Evolutionary conservation across 2,113 vertebrate genomes (phyloP).

Genomic region (Nesospiza acunhae): DNA sequence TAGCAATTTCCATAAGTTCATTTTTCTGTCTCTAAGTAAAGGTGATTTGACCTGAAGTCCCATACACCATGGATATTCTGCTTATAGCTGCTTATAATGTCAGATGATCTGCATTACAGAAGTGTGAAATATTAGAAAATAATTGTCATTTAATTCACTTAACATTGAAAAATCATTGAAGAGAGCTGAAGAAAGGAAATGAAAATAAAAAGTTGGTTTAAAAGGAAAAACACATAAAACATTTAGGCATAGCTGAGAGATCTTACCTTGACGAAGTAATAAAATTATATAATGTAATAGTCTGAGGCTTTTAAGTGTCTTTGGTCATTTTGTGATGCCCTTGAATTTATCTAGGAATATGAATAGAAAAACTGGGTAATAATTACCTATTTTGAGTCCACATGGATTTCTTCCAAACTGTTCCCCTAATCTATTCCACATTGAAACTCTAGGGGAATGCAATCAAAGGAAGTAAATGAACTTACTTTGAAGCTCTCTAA

Average conservation of each 20-base stretch:
- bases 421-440: neutral
- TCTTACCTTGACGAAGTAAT: neutral
- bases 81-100: neutral
- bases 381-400: neutral
- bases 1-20: neutral
- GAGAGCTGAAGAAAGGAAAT: neutral
- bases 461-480: constrained; percentile 30
- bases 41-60: neutral
- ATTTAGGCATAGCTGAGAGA: neutral
- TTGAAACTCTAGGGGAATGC: neutral
- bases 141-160: neutral
- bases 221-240: neutral
- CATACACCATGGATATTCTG: neutral
- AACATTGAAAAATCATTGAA: neutral
- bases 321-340: neutral
- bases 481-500: constrained; percentile 7
- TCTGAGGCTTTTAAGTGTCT: neutral
- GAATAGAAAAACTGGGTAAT: neutral
- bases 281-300: neutral
- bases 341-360: constrained; percentile 9
- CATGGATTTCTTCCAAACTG: neutral
- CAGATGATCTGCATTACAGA: neutral
- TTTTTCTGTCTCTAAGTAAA: neutral
- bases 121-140: neutral
- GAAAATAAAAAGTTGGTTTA: neutral